phyloP scores from a whole-genome alignment of 2,797 vertebrate genomes.

The Myotis pilosus region DNA sequence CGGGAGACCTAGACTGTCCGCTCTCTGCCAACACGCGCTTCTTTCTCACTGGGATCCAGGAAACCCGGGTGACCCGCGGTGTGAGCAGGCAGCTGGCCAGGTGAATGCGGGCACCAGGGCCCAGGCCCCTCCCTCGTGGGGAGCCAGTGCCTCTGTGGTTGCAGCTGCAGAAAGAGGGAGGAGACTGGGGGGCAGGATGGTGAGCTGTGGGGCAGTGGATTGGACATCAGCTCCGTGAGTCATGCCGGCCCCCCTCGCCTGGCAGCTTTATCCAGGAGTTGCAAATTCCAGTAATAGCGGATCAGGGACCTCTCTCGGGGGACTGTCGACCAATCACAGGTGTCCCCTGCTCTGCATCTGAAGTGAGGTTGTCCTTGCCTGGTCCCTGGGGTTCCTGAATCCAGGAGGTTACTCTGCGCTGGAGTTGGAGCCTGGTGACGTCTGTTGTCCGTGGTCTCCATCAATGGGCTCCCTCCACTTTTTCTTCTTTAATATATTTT shows the following conservation, averaged over 20 bases:
- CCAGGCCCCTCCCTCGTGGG: background rate
- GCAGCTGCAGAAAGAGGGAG: slow-evolving; percentile 35
- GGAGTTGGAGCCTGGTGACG: background rate
- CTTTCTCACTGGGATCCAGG: background rate
- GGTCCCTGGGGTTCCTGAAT: background rate
- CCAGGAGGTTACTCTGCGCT: background rate
- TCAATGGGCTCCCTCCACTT: background rate
- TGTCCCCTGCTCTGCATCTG: background rate
- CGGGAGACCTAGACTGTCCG: background rate
- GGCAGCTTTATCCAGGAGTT: slow-evolving; percentile 44
- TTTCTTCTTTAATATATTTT: too few relatives aligned
- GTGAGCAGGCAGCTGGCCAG: background rate
- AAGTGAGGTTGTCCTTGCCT: background rate
- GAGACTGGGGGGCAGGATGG: background rate
- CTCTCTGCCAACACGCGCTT: background rate
- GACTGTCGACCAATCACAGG: background rate
- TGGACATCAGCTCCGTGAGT: slow-evolving; percentile 17
- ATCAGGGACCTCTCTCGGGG: background rate
- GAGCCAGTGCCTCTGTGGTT: background rate
- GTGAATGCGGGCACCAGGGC: background rate
- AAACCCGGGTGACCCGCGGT: background rate
- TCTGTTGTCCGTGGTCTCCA: background rate
- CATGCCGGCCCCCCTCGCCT: background rate
- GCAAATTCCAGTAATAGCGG: slow-evolving; percentile 58
- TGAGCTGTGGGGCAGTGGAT: background rate